Evolutionary conservation across 2,888 invertebrate genomes (phyloP), one percentile per base, ranked within the genome.

Genomic region (Apodemia hepburni): DNA sequence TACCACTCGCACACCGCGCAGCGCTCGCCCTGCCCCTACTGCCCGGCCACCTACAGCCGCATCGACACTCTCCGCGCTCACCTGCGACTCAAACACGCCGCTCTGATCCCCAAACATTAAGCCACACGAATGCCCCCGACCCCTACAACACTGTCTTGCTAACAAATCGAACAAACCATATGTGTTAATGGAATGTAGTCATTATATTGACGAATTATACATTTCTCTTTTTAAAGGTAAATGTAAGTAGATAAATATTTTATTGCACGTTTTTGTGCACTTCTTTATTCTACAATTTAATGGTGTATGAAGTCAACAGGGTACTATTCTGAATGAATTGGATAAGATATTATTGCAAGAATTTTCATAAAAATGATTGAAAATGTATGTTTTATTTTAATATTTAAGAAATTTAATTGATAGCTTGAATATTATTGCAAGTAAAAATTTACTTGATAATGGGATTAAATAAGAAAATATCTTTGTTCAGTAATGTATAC

Each of bases 41-140:
- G 97, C 92, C 95, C 96, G 70, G 96, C 96, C 76, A 96, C 96
- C 67, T 97, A 97, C 92, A 96, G 96, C 92, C 94, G 97, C 84
- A 96, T 96, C 84, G 97, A 97, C 91, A 97, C 97, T 61, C 92
- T 97, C 80, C 94, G 96, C 80, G 94, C 95, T 62, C 97, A 97
- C 82, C 93, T 97, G 85, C 94, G 96, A 71, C 93, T 94, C 79
- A 96, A 97, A 83, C 96, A 97, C 84, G 90, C 92, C 72, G 85
- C 85, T 70, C 79, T 89, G 65, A 80, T 90, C 71, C 85, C 87
- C 83, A 91, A 91, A 69, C 90, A 90, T 75, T 91, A 81, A 75
- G 69, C 75, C 58, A 62, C 66, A 66, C 64, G 61, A 65, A 66
- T 66, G 59, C 66, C 65, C 69, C 69, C 74, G 72, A 70, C 70